Evolutionary conservation across 2,797 vertebrate genomes (phyloP), one percentile per base, ranked within the genome.

Genomic region (Eremophila alpestris): DNA sequence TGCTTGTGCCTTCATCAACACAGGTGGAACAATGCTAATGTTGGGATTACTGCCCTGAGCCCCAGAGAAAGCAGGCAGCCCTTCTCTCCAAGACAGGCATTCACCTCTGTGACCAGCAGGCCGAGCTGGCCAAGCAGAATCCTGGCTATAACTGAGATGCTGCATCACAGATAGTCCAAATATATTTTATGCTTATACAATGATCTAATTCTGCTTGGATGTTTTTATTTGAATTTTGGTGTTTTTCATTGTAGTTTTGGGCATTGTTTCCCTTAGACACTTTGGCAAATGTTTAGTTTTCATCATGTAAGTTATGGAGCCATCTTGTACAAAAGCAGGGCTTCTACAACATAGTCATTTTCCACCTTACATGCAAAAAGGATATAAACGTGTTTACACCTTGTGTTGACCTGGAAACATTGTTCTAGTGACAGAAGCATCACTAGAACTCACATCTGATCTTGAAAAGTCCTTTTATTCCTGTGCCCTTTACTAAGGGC

Each of bases 291-390:
- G 7, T 26, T 65, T 68, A 7, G 19, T 68, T 88, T 88, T 79
- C 9, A 29, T 27, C 2, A 3, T 12, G 9, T 17, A 38, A 56
- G 6, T 21, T 70, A 79, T 2, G 0, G 2, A 81, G 13, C 3
- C 18, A 22, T 52, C 16, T 71, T 68, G 51, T 59, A 41, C 32
- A 63, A 86, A 41, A 75, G 13, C 12, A 54, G 20, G 8, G 4
- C 15, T 70, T 63, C 52, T 67, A 30, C n/a, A 77, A 69, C 6
- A 22, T 6, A 19, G 6, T 17, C 10, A 60, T 85, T 76, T 52
- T 5, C 55, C 24, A 46, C 9, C 13, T 46, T n/a, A 29, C 13
- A 29, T 24, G 9, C 16, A 60, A 23, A n/a, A 54, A 54, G 40
- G 7, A 46, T 4, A 20, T 52, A 29, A 60, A 54, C 0, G 0